A percentile compares a stretch with the other conserved stretches of the same genome.
Conservation (phyloP, 2,888 invertebrate genomes). For the Oscheius sp. region DNA sequence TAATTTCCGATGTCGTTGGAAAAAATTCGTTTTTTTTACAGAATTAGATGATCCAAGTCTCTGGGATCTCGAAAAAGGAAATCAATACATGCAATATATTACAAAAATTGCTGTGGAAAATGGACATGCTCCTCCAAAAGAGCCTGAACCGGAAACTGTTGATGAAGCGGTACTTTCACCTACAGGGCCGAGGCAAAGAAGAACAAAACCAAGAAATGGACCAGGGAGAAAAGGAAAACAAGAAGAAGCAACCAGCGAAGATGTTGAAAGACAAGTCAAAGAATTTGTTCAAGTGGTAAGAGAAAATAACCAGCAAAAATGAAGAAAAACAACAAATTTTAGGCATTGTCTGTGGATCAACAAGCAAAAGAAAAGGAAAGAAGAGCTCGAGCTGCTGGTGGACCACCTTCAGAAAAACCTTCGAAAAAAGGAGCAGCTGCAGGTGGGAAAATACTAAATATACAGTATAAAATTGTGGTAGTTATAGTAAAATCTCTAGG, state of each 20-base stretch:
- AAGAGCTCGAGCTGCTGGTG: slow-evolving; percentile 43
- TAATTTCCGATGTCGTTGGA: slow-evolving; percentile 7
- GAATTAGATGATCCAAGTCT: slow-evolving; percentile 7
- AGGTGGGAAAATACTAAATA: too few species aligned
- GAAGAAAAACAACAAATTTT: not conserved
- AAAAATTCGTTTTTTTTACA: not conserved
- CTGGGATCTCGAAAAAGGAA: slow-evolving; percentile 2
- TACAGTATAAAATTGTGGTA: too few species aligned
- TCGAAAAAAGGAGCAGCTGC: not conserved
- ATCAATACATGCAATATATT: not conserved
- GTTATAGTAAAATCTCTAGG: too few species aligned
- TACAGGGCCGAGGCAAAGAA: slow-evolving; percentile 21
- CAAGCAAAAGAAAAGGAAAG: slow-evolving; percentile 59
- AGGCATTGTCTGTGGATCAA: slow-evolving; percentile 54
- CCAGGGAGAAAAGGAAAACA: slow-evolving; percentile 40
- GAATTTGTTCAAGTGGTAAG: slow-evolving; percentile 55
- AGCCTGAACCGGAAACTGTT: slow-evolving; percentile 26
- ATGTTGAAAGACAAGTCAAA: slow-evolving; percentile 53
- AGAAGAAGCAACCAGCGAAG: slow-evolving; percentile 47
- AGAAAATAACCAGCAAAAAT: not conserved
- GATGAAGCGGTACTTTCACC: slow-evolving; percentile 15
- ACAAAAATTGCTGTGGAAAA: slow-evolving; percentile 9
- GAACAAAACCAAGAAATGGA: slow-evolving; percentile 40
- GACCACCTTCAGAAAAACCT: slow-evolving; percentile 12
- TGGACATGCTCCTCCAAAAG: slow-evolving; percentile 27